Evolutionary conservation across 1,140 invertebrate genomes (phyloP).

Genomic region (Neodiprion fabricii): DNA sequence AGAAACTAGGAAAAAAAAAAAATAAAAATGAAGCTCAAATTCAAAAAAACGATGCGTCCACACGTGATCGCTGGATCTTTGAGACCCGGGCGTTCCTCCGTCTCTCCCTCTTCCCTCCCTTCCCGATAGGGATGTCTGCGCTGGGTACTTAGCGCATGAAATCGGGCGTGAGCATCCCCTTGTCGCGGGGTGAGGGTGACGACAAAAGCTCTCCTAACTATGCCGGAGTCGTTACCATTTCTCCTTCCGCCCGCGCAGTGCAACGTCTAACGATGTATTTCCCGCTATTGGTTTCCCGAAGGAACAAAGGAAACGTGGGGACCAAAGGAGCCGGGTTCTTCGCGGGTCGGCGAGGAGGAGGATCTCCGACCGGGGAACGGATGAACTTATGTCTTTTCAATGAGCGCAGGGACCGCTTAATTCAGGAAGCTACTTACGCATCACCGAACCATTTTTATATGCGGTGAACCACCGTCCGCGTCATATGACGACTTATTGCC

Average conservation of each 20-base stretch:
- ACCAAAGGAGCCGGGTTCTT: neutral
- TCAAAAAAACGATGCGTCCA: too few species aligned
- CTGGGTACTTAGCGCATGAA: neutral
- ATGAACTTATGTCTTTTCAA: neutral
- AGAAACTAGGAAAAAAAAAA: neutral
- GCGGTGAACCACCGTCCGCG: neutral
- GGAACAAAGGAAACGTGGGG: neutral
- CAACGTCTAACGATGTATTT: slow-evolving; percentile 1
- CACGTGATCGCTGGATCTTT: too few species aligned
- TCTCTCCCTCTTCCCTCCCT: neutral
- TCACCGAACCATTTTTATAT: neutral
- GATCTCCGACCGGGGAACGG: neutral
- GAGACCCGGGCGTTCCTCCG: neutral
- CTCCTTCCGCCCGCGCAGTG: neutral
- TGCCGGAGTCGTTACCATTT: slow-evolving; percentile 3
- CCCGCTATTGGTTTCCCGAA: slow-evolving; percentile 6
- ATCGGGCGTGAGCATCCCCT: neutral
- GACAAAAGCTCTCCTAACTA: slow-evolving; percentile 2
- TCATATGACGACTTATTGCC: neutral
- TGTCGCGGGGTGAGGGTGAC: neutral
- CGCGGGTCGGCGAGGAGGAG: neutral
- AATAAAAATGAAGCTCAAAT: neutral
- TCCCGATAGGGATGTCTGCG: neutral
- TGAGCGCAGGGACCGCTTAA: neutral
- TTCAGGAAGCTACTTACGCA: neutral